Conservation (phyloP, 1,140 invertebrate species). For the Trachymyrmex septentrionalis region DNA sequence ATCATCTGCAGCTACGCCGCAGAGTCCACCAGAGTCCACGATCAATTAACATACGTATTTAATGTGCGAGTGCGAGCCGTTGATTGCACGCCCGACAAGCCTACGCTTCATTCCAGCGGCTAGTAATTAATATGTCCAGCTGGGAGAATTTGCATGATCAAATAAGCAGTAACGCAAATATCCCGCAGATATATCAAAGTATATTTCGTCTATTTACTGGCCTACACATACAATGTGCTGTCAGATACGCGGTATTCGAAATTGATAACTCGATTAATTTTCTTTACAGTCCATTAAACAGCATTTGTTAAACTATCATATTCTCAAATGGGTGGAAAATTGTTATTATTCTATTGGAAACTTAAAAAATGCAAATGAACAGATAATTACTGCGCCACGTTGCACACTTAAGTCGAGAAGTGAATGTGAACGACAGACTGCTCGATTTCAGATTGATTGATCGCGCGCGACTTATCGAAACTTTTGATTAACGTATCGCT, state of each 20-base stretch:
- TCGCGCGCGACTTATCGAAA: conserved; percentile 44
- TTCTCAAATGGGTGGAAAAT: not conserved
- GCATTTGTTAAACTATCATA: not conserved
- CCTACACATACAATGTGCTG: not conserved
- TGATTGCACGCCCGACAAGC: conserved; percentile 21
- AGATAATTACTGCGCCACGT: conserved; percentile 23
- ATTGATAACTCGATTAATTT: conserved; percentile 25
- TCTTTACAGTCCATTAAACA: conserved; percentile 9
- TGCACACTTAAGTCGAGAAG: conserved; percentile 5
- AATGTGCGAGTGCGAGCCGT: conserved; percentile 5
- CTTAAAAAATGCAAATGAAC: conserved; percentile 19
- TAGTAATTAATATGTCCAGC: conserved; percentile 49
- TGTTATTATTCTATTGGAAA: conserved; percentile 36
- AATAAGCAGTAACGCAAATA: conserved; percentile 44
- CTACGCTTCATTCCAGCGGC: conserved; percentile 3
- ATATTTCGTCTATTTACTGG: not conserved
- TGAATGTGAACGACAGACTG: conserved; percentile 11
- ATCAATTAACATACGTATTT: conserved; percentile 26
- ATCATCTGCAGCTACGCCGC: not conserved
- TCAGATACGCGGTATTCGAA: not conserved
- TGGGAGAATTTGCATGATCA: conserved; percentile 36
- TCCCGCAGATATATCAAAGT: conserved; percentile 15
- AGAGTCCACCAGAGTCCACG: not conserved
- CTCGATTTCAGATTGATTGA: conserved; percentile 31
- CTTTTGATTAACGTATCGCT: conserved; percentile 41